phyloP scores from a whole-genome alignment of 2,113 vertebrate species.

The Amia ocellicauda region DNA sequence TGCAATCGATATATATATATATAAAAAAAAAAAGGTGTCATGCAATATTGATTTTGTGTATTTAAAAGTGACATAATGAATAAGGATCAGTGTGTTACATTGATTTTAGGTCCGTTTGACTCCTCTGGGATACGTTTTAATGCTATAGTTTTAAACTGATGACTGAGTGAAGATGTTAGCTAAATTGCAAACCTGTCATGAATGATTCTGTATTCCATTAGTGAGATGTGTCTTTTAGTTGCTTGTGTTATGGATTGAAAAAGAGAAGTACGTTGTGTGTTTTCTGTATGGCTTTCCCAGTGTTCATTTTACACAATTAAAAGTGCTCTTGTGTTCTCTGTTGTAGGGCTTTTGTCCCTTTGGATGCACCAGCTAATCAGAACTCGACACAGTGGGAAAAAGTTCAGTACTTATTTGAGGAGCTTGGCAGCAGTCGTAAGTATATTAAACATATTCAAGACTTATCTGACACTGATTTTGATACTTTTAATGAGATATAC shows the following conservation, averaged over 20 bases:
- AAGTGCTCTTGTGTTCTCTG: constrained; percentile 2
- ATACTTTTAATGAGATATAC: too few relatives aligned
- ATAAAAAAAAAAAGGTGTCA: not conserved
- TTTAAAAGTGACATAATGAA: constrained; percentile 6
- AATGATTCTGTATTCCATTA: not conserved
- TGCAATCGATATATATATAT: not conserved
- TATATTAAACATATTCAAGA: constrained; percentile 39
- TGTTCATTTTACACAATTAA: too few relatives aligned
- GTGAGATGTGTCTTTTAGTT: not conserved
- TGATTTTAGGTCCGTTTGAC: not conserved
- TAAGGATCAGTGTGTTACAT: not conserved
- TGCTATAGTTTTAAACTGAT: constrained; percentile 7
- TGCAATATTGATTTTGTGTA: not conserved
- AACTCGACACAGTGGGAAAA: constrained; percentile 96
- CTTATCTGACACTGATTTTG: too few relatives aligned
- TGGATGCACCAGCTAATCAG: constrained; percentile 72
- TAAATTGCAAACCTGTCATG: not conserved
- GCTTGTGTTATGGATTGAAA: too few relatives aligned
- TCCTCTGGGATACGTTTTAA: not conserved
- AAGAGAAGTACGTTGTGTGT: too few relatives aligned
- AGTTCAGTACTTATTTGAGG: constrained; percentile 87
- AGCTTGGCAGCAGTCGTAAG: constrained; percentile 94
- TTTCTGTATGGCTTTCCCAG: too few relatives aligned
- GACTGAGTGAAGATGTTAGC: not conserved
- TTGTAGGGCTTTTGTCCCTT: constrained; percentile 88